These are phyloP conservation scores for Amblyjoppa fuscipennis DNA, from an alignment of 2,888 invertebrate species.

Conservation along the genomic window DNA sequence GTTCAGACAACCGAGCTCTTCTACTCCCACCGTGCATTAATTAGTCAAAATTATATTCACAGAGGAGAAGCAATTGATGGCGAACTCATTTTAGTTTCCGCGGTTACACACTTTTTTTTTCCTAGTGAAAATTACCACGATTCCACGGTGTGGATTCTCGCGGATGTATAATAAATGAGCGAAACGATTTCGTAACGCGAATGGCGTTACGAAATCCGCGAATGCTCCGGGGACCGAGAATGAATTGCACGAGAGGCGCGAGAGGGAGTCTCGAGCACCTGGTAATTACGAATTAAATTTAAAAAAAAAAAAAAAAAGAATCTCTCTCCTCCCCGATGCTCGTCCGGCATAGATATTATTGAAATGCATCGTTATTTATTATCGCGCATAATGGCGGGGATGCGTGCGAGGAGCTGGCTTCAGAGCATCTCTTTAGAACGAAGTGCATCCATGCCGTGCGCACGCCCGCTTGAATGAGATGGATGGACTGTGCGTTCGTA, in stretches of 20 bases:
- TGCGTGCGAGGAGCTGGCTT: conserved; percentile 24
- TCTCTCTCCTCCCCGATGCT: conserved; percentile 8
- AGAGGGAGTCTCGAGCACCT: conserved; percentile 2
- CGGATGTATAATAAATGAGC: conserved; percentile 26
- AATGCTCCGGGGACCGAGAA: conserved; percentile 26
- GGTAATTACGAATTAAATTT: conserved; percentile 40
- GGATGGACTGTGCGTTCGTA: conserved; percentile 21
- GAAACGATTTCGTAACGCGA: conserved; percentile 34
- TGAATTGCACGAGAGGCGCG: background rate
- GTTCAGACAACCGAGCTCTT: background rate
- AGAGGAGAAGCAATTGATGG: conserved; percentile 14
- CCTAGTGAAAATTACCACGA: conserved; percentile 23
- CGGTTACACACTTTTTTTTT: background rate
- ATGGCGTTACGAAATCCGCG: conserved; percentile 15
- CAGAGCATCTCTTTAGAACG: conserved; percentile 29
- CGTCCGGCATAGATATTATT: conserved; percentile 47
- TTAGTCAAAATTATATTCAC: conserved; percentile 35
- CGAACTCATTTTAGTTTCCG: background rate
- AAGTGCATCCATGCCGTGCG: background rate
- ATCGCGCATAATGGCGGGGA: conserved; percentile 52
- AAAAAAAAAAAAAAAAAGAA: conserved; percentile 24
- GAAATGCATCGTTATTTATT: conserved; percentile 56
- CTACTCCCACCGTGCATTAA: conserved; percentile 13
- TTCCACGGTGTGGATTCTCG: conserved; percentile 24
- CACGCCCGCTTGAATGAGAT: conserved; percentile 42